phyloP scores from a whole-genome alignment of 2,888 invertebrate genomes.

The Polyommatus iphigenia region DNA sequence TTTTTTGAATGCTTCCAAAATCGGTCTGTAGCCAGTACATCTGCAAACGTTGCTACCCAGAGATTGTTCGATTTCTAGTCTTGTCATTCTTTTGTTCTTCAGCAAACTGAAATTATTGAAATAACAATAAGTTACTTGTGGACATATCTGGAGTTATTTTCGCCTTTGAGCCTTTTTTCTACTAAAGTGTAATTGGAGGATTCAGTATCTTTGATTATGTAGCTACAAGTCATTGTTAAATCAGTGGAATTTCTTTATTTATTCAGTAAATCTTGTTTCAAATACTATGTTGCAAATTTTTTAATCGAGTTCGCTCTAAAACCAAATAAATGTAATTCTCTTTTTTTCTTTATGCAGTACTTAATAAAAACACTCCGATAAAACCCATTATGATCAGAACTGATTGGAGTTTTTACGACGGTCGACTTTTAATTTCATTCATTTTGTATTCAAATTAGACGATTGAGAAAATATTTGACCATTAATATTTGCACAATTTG shows the following conservation, averaged over 20 bases:
- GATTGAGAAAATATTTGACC: constrained; percentile 11
- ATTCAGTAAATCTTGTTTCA: neutral
- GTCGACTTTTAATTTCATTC: neutral
- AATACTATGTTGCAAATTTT: neutral
- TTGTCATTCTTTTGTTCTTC: constrained; percentile 61
- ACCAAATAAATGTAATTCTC: neutral
- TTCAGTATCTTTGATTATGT: no score
- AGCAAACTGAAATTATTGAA: constrained; percentile 45
- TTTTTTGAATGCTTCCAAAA: constrained; percentile 88
- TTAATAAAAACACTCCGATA: neutral
- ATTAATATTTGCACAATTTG: constrained; percentile 7
- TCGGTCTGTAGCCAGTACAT: constrained; percentile 89
- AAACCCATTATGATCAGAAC: neutral
- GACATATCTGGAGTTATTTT: no score
- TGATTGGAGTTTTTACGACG: constrained; percentile 13
- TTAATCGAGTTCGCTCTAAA: neutral
- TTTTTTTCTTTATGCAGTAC: neutral
- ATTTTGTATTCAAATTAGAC: constrained; percentile 9
- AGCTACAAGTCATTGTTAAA: neutral
- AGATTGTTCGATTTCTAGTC: constrained; percentile 85
- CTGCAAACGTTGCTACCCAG: constrained; percentile 90
- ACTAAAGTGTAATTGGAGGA: no score
- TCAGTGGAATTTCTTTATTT: neutral
- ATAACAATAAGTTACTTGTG: neutral
- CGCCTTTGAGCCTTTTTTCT: no score